Evolutionary conservation across 2,113 vertebrate genomes (phyloP).

Genomic region (Oreocharis arfaki): DNA sequence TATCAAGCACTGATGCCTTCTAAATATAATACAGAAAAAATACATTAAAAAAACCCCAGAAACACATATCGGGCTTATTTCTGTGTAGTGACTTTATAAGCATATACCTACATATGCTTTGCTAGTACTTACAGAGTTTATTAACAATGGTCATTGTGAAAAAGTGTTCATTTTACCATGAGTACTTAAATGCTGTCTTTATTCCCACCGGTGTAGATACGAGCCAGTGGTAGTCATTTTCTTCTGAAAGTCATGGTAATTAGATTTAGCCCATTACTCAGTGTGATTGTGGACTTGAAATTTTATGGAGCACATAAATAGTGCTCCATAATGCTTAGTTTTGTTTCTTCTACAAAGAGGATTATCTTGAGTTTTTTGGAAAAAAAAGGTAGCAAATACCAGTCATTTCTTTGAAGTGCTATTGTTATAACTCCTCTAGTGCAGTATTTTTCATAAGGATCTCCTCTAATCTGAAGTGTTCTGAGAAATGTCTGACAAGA

Average conservation of each 20-base stretch:
- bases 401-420: not conserved
- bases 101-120: not conserved
- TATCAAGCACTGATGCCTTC: not conserved
- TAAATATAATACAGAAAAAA: not conserved
- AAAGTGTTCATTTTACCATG: not conserved
- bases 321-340: not conserved
- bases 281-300: not conserved
- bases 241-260: not conserved
- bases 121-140: not conserved
- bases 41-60: accelerated
- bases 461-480: not conserved
- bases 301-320: not conserved
- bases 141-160: not conserved
- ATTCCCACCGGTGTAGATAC: not conserved
- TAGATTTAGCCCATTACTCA: not conserved
- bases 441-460: not conserved
- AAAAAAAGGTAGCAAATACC: not conserved
- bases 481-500: not conserved
- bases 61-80: not conserved
- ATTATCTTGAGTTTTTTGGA: not conserved
- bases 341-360: not conserved
- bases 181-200: not conserved
- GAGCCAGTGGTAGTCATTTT: not conserved
- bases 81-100: not conserved
- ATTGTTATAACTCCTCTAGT: not conserved